Base-by-base conservation (phyloP, 2,113 vertebrate species). In the Python bivittatus region DNA sequence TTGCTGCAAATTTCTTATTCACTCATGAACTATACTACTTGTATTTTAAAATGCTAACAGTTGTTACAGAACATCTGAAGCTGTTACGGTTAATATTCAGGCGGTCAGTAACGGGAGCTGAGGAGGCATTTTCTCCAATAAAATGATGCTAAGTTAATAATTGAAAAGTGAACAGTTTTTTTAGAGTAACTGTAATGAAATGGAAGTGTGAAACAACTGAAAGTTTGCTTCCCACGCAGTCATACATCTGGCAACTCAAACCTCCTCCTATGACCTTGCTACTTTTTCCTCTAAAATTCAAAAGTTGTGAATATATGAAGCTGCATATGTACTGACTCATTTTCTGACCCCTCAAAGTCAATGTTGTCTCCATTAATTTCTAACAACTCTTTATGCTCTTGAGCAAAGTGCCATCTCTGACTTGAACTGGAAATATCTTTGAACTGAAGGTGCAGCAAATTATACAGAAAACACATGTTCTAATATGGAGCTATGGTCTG, bases 1-100 rank as follows among this genome's bases (percentile, higher is more conserved):
- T 79, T 79, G 33, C 33, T 79, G 33, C 72, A 23, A 79, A 38
- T 79, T 79, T 79, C 33, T 79, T 79, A 79, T 79, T 79, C 72
- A 79, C 33, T 42, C 33, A 42, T 4, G 72, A 42, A 79, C 72
- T 79, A 22, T 79, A 33, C 33, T 79, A 22, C 33, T 23, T 79
- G 42, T 2, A 79, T 20, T 79, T 79, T 79, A 79, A 79, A 79
- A 79, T 79, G 33, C 33, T 79, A 79, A 79, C 17, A 22, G 33
- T 38, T 12, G 38, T 83, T 68, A 68, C 91, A 88, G 92, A 94
- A 94, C 33, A 83, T 91, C 10, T 60, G 90, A 88, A 94, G 29
- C 92, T 33, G 11, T 0, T 93, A 52, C n/a, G 58, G 23, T 52
- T 60, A 42, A 88, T 79, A 60, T 58, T 56, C 33, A 38, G 52